phyloP scores from a whole-genome alignment of 2,113 vertebrate species.

The Siniperca knerii region DNA sequence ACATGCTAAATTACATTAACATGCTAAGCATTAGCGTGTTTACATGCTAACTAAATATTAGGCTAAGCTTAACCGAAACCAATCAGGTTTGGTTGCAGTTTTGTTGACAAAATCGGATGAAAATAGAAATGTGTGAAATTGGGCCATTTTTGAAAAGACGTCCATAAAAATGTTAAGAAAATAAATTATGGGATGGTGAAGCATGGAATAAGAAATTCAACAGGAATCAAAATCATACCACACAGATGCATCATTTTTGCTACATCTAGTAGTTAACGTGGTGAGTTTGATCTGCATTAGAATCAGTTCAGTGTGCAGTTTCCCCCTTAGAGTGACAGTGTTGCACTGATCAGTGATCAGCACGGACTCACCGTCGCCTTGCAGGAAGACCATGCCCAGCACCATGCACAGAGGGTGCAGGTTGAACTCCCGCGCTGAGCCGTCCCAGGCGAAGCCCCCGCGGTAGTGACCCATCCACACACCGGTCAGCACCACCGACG shows the following conservation, averaged over 20 bases:
- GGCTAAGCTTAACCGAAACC: background rate
- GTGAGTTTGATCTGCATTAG: background rate
- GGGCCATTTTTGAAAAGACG: too few relatives aligned
- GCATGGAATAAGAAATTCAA: too few relatives aligned
- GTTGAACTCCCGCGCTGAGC: conserved; percentile 88
- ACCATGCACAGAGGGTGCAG: conserved; percentile 96
- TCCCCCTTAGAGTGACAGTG: background rate
- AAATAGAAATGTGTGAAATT: too few relatives aligned
- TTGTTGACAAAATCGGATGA: too few relatives aligned
- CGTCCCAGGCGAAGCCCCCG: conserved; percentile 92
- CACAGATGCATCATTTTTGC: background rate
- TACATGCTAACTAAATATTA: background rate
- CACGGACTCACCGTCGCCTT: conserved; percentile 91
- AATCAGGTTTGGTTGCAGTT: background rate
- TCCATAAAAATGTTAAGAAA: too few relatives aligned
- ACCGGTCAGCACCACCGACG: conserved; percentile 84
- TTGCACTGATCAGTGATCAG: background rate
- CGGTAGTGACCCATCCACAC: conserved; percentile 93
- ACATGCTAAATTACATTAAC: too few relatives aligned
- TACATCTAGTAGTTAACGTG: background rate
- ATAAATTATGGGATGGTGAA: too few relatives aligned
- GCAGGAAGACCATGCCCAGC: conserved; percentile 93
- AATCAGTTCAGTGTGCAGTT: background rate
- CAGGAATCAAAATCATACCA: too few relatives aligned
- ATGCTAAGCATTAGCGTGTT: background rate